Evolutionary conservation across 2,888 invertebrate genomes (phyloP).

Genomic region (Adelphocoris suturalis): DNA sequence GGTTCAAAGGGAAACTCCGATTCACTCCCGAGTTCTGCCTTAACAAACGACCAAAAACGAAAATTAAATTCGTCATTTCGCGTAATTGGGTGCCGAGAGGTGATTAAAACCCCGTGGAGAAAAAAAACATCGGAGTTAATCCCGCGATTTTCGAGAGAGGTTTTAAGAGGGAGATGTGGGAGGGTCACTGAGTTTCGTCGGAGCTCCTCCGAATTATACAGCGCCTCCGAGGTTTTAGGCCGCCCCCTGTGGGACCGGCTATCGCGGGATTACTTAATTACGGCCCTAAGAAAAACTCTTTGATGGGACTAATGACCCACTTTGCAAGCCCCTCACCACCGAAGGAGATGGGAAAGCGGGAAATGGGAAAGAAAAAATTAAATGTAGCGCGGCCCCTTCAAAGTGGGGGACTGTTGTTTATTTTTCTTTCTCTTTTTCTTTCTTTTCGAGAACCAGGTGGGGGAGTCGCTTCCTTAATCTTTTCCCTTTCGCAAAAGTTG

Average conservation of each 20-base stretch:
- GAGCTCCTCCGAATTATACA: conserved; percentile 11
- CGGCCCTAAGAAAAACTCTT: conserved; percentile 55
- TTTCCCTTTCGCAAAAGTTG: not conserved
- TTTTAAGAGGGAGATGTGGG: not conserved
- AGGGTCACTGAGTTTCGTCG: not conserved
- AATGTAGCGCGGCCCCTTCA: conserved; percentile 27
- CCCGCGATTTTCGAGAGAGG: not conserved
- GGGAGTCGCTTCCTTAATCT: conserved; percentile 25
- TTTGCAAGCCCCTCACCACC: conserved; percentile 47
- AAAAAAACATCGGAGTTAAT: not conserved
- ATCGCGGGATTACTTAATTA: conserved; percentile 64
- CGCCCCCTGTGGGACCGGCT: not conserved
- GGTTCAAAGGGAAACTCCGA: too few relatives aligned
- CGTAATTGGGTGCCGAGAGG: not conserved
- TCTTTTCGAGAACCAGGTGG: not conserved
- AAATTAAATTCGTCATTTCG: not conserved
- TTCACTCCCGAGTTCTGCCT: too few relatives aligned
- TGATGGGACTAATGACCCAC: conserved; percentile 68
- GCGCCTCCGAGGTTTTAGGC: not conserved
- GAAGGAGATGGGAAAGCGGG: conserved; percentile 5
- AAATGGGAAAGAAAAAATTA: conserved; percentile 49
- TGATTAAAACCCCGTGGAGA: not conserved
- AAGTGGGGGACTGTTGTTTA: not conserved
- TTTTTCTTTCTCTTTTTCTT: conserved; percentile 5
- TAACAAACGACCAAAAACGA: not conserved